Evolutionary conservation across 2,113 vertebrate species (phyloP).

Genomic region (Terrapene triunguis): DNA sequence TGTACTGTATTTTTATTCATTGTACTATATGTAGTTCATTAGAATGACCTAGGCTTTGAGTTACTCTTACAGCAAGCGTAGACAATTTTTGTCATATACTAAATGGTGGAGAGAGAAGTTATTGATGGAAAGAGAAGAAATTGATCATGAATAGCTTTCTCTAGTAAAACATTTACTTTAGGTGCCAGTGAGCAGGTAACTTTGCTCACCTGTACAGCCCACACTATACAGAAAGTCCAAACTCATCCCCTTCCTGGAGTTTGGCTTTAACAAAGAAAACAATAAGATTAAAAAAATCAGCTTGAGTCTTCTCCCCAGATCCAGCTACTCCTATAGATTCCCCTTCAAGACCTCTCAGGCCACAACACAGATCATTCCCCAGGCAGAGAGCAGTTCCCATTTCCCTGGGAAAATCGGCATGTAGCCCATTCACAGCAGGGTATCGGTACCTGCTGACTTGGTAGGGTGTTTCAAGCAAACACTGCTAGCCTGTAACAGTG

Average conservation of each 20-base stretch:
- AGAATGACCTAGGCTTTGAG: background rate
- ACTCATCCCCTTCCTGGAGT: background rate
- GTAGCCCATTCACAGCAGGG: background rate
- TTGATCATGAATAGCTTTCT: background rate
- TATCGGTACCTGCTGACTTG: background rate
- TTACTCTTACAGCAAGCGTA: constrained; percentile 14
- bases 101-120: constrained; percentile 8
- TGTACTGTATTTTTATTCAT: background rate
- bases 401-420: background rate
- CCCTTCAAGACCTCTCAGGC: background rate
- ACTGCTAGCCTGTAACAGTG: background rate
- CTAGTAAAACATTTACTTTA: background rate
- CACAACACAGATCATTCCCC: background rate
- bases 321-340: background rate
- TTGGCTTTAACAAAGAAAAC: background rate
- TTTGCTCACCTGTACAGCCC: background rate
- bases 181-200: background rate
- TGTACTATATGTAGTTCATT: background rate
- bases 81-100: background rate
- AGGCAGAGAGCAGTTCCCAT: background rate
- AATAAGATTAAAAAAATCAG: background rate
- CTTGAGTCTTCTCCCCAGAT: background rate
- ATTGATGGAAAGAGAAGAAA: background rate
- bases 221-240: background rate
- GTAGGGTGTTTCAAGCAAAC: background rate